Conservation (phyloP, 2,113 vertebrate genomes). For the Melanostigma gelatinosum region DNA sequence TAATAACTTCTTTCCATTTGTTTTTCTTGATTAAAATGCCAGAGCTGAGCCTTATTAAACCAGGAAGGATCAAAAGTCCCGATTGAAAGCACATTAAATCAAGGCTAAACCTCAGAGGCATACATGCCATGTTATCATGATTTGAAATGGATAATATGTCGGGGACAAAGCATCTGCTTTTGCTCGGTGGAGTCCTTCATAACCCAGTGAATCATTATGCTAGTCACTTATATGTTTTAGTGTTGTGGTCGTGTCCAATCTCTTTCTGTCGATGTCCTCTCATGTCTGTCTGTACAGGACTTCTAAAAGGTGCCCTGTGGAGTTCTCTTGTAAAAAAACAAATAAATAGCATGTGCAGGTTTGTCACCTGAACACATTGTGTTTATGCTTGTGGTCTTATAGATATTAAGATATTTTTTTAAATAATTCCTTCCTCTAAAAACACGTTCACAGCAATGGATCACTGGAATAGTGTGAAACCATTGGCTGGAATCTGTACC, state of each 20-base stretch:
- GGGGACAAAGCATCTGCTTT: conserved; percentile 21
- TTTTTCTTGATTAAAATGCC: conserved; percentile 26
- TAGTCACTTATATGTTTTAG: not conserved
- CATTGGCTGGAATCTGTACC: not conserved
- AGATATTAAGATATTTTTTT: not conserved
- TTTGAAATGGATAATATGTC: conserved; percentile 3
- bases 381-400: not conserved
- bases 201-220: conserved; percentile 7
- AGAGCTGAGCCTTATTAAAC: not conserved
- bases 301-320: not conserved
- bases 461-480: not conserved
- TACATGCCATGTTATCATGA: conserved; percentile 8
- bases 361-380: no score
- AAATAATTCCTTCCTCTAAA: not conserved
- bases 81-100: not conserved
- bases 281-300: not conserved
- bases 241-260: not conserved
- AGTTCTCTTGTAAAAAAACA: not conserved
- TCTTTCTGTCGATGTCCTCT: not conserved
- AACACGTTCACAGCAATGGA: not conserved
- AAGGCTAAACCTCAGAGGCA: not conserved
- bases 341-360: no score
- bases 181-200: not conserved
- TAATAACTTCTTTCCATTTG: not conserved
- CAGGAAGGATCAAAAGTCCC: not conserved